Conservation (phyloP, 2,888 invertebrate genomes). For the Scrobipalpa costella region DNA sequence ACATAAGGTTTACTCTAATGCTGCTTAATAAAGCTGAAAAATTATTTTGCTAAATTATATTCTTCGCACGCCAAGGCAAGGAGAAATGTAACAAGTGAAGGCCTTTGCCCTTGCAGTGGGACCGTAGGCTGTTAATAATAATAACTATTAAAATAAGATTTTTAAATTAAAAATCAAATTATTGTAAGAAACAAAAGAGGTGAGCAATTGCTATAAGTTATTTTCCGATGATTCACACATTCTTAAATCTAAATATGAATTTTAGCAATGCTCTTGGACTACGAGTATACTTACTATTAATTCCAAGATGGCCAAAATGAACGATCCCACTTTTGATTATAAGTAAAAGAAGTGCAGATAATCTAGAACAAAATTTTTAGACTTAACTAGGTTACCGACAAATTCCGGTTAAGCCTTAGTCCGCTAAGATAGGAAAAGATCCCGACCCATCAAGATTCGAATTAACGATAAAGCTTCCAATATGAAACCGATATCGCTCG, state of each 20-base stretch:
- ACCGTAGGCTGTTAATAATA: no score
- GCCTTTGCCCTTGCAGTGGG: no score
- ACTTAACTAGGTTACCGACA: background rate
- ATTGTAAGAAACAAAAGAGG: no score
- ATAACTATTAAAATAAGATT: no score
- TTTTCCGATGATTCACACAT: no score
- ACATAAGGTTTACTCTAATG: background rate
- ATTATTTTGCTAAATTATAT: no score
- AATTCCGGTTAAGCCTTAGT: background rate
- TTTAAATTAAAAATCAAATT: no score
- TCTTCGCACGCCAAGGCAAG: no score
- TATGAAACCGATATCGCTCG: conserved; percentile 50
- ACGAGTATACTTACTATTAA: background rate
- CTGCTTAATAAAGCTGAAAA: no score
- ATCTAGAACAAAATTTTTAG: background rate
- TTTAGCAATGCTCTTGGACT: background rate
- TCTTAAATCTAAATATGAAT: no score
- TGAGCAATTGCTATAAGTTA: no score
- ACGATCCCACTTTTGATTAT: background rate
- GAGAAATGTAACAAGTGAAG: no score
- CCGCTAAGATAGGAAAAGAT: background rate
- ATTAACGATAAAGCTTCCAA: conserved; percentile 30
- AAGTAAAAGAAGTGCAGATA: background rate
- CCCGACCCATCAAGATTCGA: conserved; percentile 17
- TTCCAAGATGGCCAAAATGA: background rate